Percentiles rank a stretch among this genome's conserved stretches.
phyloP scores from a whole-genome alignment of 2,113 vertebrate genomes.

The Tenebrosternarchus preto region DNA sequence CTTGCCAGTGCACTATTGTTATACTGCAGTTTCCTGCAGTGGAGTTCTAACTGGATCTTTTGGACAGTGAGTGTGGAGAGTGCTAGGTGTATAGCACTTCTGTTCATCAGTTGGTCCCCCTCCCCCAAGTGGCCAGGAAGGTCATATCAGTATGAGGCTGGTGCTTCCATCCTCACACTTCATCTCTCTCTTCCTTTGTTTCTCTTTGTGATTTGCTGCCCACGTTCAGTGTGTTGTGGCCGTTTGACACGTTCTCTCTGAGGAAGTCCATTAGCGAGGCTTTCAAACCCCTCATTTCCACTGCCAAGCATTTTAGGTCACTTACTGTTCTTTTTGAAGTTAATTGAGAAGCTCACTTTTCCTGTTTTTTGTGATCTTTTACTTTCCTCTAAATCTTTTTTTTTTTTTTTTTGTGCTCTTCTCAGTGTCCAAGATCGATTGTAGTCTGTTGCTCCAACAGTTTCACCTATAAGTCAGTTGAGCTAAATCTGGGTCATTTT shows the following conservation, averaged over 20 bases:
- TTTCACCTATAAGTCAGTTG: too few relatives aligned
- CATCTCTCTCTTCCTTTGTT: constrained; percentile 1
- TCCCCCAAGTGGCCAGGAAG: not conserved
- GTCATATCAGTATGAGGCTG: not conserved
- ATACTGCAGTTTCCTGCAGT: not conserved
- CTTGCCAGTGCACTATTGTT: too few relatives aligned
- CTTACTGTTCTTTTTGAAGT: constrained; percentile 4
- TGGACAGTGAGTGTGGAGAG: not conserved
- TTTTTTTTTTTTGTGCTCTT: not conserved
- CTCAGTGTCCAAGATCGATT: not conserved
- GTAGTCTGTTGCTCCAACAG: not conserved
- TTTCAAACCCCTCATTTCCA: constrained; percentile 47
- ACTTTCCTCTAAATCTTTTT: constrained; percentile 14
- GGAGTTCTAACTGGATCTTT: not conserved
- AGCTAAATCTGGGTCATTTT: not conserved
- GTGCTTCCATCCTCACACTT: not conserved
- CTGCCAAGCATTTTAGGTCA: constrained; percentile 24
- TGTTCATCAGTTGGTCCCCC: not conserved
- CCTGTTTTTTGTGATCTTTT: not conserved
- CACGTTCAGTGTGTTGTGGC: not conserved
- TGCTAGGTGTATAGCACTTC: not conserved
- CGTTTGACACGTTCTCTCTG: constrained; percentile 16
- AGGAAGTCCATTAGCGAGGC: constrained; percentile 52
- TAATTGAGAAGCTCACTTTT: constrained; percentile 32
- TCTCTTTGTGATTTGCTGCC: constrained; percentile 19